These are phyloP conservation scores for Exocentrus adspersus DNA, from an alignment of 2,888 invertebrate species.

Conservation along the genomic window DNA sequence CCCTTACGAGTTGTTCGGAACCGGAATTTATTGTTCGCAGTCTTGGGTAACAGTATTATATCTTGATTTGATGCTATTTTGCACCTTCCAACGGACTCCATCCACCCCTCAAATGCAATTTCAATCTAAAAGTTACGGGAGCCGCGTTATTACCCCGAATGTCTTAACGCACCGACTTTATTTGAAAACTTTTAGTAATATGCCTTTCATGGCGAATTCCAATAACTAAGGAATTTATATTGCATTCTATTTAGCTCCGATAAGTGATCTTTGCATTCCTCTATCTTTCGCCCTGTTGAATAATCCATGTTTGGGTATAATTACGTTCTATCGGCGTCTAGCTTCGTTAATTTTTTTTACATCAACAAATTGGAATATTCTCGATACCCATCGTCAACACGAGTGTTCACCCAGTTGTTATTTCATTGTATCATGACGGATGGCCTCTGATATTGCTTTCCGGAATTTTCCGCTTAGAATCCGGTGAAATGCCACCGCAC, in stretches of 20 bases:
- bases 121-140: conserved; percentile 1
- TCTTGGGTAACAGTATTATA: too few relatives aligned
- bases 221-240: conserved; percentile 58
- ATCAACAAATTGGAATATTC: too few relatives aligned
- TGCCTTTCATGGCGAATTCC: conserved; percentile 51
- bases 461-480: conserved; percentile 1
- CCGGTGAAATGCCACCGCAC: neutral
- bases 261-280: conserved; percentile 41
- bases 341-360: too few relatives aligned
- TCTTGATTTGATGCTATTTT: too few relatives aligned
- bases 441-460: conserved; percentile 7
- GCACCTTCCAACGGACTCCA: too few relatives aligned
- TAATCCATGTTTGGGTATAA: conserved; percentile 29
- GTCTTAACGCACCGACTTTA: conserved; percentile 41
- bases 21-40: too few relatives aligned
- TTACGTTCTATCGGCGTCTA: conserved; percentile 32
- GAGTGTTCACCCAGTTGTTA: neutral
- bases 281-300: conserved; percentile 23
- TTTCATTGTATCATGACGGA: conserved; percentile 4
- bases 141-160: neutral
- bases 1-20: too few relatives aligned
- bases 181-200: conserved; percentile 57
- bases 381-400: too few relatives aligned
- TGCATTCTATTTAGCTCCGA: conserved; percentile 55
- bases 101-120: conserved; percentile 7